Evolutionary conservation across 2,888 invertebrate genomes (phyloP).

Genomic region (Cephonodes hylas): DNA sequence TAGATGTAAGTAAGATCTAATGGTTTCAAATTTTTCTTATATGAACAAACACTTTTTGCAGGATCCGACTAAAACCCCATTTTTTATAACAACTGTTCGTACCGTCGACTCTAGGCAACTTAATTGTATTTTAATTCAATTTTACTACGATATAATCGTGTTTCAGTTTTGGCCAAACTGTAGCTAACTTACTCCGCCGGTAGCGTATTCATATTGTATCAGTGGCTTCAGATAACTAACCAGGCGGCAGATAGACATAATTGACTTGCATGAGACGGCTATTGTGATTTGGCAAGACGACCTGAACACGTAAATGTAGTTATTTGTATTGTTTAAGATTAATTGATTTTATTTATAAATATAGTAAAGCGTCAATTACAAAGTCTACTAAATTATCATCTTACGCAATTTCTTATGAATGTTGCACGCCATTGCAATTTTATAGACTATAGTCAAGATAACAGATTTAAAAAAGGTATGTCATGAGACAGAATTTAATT

Average conservation of each 20-base stretch:
- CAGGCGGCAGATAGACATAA: conserved; percentile 73
- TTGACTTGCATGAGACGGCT: conserved; percentile 74
- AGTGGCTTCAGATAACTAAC: conserved; percentile 67
- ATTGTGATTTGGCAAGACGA: conserved; percentile 59
- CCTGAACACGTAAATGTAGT: neutral
- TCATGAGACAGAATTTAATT: no score
- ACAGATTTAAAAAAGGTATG: no score
- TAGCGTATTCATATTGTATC: conserved; percentile 70
- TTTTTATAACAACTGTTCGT: conserved; percentile 10
- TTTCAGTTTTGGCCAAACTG: conserved; percentile 62
- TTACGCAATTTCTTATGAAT: neutral
- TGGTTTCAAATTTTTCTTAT: no score
- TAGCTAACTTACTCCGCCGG: conserved; percentile 43
- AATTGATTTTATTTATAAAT: neutral
- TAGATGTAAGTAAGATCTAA: no score
- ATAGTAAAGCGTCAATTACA: neutral
- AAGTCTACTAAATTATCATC: neutral
- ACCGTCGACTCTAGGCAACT: conserved; percentile 33
- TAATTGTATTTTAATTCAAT: conserved; percentile 65
- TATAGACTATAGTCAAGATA: neutral
- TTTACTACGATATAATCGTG: conserved; percentile 54
- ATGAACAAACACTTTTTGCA: neutral
- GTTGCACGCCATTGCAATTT: neutral
- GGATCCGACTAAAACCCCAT: neutral
- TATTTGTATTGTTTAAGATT: neutral